Percentiles rank a stretch among this genome's conserved stretches.
These are phyloP conservation scores for Noctuana brunneofusca DNA, from an alignment of 2,888 invertebrate genomes.

Conservation along the genomic window DNA sequence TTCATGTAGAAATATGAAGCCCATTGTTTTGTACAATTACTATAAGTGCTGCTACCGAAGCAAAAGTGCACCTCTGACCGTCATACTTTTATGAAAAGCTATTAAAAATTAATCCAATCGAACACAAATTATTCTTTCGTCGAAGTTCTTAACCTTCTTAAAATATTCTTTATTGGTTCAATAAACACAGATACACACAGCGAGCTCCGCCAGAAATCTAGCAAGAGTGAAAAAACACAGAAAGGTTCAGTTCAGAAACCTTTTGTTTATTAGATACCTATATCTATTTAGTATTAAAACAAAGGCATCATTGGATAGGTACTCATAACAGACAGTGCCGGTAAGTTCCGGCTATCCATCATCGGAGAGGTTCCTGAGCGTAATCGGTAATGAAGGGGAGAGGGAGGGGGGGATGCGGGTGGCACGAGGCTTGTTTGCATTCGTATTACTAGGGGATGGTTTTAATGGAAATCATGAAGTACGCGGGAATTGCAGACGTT, in stretches of 20 bases:
- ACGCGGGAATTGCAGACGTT: neutral
- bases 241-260: too few relatives aligned
- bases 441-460: conserved; percentile 21
- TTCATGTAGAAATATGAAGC: neutral
- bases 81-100: neutral
- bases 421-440: conserved; percentile 42
- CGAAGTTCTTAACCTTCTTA: too few relatives aligned
- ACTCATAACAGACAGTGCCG: conserved; percentile 36
- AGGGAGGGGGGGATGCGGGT: conserved; percentile 37
- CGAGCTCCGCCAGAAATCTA: too few relatives aligned
- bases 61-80: neutral
- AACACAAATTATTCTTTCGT: too few relatives aligned
- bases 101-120: too few relatives aligned
- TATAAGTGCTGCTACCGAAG: neutral
- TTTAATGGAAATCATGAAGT: conserved; percentile 16
- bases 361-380: conserved; percentile 62
- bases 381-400: conserved; percentile 51
- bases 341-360: conserved; percentile 69
- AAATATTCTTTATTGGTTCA: too few relatives aligned
- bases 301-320: conserved; percentile 17
- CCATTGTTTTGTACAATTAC: neutral
- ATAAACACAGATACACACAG: too few relatives aligned
- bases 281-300: conserved; percentile 17
- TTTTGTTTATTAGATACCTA: too few relatives aligned
- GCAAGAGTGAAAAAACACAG: too few relatives aligned